Conservation (phyloP, 2,888 invertebrate genomes). For the Clivina fossor region DNA sequence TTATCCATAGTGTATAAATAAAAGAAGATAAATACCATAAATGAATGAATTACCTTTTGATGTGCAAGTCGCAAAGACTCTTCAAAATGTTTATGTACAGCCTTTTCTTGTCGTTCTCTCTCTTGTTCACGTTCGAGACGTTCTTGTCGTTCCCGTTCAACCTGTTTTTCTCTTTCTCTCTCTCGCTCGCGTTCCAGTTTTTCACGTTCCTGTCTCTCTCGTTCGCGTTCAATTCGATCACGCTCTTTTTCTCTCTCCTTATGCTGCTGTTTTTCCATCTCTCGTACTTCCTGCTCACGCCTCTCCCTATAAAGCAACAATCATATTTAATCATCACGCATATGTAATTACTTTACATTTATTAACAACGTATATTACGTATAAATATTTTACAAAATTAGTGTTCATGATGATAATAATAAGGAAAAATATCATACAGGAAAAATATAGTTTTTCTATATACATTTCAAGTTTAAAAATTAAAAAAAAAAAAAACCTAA, state of each 20-base stretch:
- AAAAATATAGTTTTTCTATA: too few relatives aligned
- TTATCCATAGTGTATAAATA: conserved; percentile 8
- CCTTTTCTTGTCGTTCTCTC: conserved; percentile 66
- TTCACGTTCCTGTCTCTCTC: conserved; percentile 56
- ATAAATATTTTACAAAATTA: too few relatives aligned
- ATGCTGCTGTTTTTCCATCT: conserved; percentile 62
- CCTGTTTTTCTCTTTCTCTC: conserved; percentile 55
- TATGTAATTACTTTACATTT: neutral
- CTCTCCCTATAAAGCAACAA: conserved; percentile 49
- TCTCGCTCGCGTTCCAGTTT: conserved; percentile 55
- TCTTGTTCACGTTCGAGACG: conserved; percentile 53
- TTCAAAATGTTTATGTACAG: conserved; percentile 87
- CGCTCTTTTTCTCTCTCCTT: conserved; percentile 47
- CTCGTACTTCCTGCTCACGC: conserved; percentile 69
- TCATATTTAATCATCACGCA: neutral
- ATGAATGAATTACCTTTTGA: conserved; percentile 65
- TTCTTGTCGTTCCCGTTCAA: conserved; percentile 59
- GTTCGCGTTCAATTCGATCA: conserved; percentile 56
- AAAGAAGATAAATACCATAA: neutral
- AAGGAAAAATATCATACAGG: too few relatives aligned
- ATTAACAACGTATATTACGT: too few relatives aligned
- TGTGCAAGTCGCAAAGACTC: conserved; percentile 79
- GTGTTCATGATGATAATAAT: too few relatives aligned
- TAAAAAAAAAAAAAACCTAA: too few relatives aligned
- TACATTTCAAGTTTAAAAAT: too few relatives aligned